Base-by-base conservation (phyloP, 1,140 invertebrate species). In the Dysdera silvatica region DNA sequence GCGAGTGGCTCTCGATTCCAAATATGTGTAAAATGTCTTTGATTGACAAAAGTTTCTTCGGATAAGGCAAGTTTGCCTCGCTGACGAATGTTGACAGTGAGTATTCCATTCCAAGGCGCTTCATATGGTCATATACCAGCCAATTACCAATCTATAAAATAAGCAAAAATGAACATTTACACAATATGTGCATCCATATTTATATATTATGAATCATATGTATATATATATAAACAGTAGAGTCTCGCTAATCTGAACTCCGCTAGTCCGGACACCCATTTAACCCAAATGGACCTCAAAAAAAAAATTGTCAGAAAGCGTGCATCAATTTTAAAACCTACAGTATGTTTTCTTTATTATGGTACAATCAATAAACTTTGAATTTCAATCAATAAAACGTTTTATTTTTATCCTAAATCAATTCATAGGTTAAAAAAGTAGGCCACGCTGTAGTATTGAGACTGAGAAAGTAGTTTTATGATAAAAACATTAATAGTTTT, bases 71-170 rank as follows among this genome's bases (percentile, higher is more conserved):
- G 20, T 55, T 48, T 28, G 60, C 51, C 49, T 62, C 60, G 41
- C 23, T 56, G 0, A 49, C 53, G 31, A 62, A 62, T 12, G 49
- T 62, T 4, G 60, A 62, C 4, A 62, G 31, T 24, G 60, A 16
- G 32, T 62, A 62, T 23, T 62, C 52, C 26, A 18, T 40, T 8
- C 45, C 60, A 31, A 48, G 60, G 28, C 52, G 33, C 31, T 31
- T 23, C 23, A 62, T 18, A 23, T 62, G 60, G 14, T 62, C 60
- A 56, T 55, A 62, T 14, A 62, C 41, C 37, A 62, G 60, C 60
- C 60, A 62, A 31, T 62, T 62, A 24, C 41, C 31, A 16, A 62
- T 43, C 60, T 62, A 20, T 29, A 62, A 51, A 20, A 41, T 4
- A 60, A 24, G 18, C 18, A 20, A 20, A 3, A 57, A 20, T n/a